Evolutionary conservation across 1,140 invertebrate species (phyloP).

Genomic region (Vanessa atalanta): DNA sequence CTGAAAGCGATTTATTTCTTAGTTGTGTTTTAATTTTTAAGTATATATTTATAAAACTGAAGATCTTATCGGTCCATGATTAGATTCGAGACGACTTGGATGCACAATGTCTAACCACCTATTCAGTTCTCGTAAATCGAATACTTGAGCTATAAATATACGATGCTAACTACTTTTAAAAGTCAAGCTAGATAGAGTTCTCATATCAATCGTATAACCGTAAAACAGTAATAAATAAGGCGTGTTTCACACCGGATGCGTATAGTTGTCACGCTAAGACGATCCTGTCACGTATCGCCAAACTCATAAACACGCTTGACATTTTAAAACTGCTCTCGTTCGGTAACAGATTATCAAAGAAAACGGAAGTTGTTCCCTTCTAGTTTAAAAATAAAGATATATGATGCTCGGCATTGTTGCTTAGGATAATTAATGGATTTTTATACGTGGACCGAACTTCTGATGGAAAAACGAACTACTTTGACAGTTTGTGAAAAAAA

Average conservation of each 20-base stretch:
- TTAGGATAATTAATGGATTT: constrained; percentile 29
- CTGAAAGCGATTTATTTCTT: no score
- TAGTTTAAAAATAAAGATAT: constrained; percentile 44
- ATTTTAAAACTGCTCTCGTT: constrained; percentile 28
- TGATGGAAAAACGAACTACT: background rate
- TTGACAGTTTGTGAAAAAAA: no score
- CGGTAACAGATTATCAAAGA: constrained; percentile 46
- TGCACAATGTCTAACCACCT: no score
- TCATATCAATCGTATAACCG: constrained; percentile 17
- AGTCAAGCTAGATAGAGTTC: background rate
- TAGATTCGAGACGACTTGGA: no score
- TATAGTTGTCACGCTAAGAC: constrained; percentile 36
- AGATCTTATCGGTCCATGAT: no score
- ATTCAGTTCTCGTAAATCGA: no score
- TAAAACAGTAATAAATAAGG: constrained; percentile 47
- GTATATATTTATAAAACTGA: no score
- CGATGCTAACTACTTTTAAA: background rate
- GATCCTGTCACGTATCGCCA: constrained; percentile 39
- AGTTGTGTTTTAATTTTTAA: no score
- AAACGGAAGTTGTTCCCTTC: constrained; percentile 41
- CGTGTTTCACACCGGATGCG: constrained; percentile 43
- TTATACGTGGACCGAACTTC: constrained; percentile 7
- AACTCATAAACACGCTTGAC: constrained; percentile 44
- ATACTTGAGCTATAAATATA: no score
- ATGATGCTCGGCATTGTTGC: constrained; percentile 32